Conservation (phyloP, 2,888 invertebrate genomes). For the Bombyx huttoni region DNA sequence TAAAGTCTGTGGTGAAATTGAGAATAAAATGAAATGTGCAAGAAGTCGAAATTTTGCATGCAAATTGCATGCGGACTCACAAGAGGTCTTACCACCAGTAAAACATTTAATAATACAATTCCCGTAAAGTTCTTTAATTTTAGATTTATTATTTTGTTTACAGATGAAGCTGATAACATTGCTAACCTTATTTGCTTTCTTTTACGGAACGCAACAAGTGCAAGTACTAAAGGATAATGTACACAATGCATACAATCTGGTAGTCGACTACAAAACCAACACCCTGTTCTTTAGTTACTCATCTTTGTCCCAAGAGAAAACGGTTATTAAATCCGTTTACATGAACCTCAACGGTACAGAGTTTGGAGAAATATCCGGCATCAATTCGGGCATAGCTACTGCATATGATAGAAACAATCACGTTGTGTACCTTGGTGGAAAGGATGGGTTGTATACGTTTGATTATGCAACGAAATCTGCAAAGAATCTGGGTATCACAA, state of each 20-base stretch:
- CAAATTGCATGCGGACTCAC: no score
- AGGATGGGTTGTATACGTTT: conserved; percentile 36
- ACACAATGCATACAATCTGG: conserved; percentile 38
- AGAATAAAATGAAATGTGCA: background rate
- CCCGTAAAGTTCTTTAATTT: background rate
- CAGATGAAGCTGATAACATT: background rate
- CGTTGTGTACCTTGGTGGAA: conserved; percentile 40
- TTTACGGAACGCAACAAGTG: conserved; percentile 10
- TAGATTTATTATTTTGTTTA: background rate
- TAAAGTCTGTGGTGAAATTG: no score
- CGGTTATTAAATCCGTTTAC: conserved; percentile 27
- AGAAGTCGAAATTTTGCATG: background rate
- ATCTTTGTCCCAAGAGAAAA: conserved; percentile 6
- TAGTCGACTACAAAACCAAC: conserved; percentile 41
- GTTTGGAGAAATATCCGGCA: conserved; percentile 24
- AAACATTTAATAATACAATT: background rate
- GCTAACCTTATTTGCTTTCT: background rate
- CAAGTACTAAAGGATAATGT: conserved; percentile 23
- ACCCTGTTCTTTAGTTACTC: conserved; percentile 42
- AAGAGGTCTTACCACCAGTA: no score
- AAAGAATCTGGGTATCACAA: conserved; percentile 16
- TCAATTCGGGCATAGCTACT: conserved; percentile 37
- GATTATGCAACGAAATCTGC: conserved; percentile 27
- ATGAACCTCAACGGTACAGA: conserved; percentile 34
- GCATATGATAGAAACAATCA: conserved; percentile 28